phyloP scores from a whole-genome alignment of 2,888 invertebrate genomes.

The Perdita meconis region DNA sequence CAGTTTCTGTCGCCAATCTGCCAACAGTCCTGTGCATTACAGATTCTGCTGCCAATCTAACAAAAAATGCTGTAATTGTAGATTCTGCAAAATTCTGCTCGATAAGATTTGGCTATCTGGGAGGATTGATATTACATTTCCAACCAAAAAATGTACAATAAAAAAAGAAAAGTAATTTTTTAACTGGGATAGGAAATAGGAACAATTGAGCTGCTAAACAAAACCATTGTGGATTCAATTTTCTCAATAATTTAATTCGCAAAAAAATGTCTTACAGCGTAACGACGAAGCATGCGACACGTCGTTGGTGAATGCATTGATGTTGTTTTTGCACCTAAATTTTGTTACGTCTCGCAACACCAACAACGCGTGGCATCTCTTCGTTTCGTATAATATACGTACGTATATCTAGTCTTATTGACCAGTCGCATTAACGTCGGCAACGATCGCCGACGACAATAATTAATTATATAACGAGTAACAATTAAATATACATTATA shows the following conservation, averaged over 20 bases:
- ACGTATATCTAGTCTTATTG: constrained; percentile 46
- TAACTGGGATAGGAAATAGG: no score
- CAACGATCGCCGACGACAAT: constrained; percentile 16
- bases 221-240: no score
- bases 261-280: constrained; percentile 69
- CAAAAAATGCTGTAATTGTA: no score
- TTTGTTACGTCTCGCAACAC: constrained; percentile 81
- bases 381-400: constrained; percentile 30
- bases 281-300: constrained; percentile 75
- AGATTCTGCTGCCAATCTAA: no score
- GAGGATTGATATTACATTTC: no score
- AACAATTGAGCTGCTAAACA: no score
- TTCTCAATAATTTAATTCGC: constrained; percentile 69
- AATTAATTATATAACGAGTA: constrained; percentile 61
- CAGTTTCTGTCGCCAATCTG: no score
- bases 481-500: constrained; percentile 66
- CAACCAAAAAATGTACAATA: no score
- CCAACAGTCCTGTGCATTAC: no score
- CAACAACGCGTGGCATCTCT: constrained; percentile 78
- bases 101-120: no score
- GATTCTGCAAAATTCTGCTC: no score
- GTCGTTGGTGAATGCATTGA: constrained; percentile 72
- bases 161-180: no score
- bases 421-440: constrained; percentile 54
- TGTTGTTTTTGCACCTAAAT: constrained; percentile 81